Evolutionary conservation across 2,888 invertebrate genomes (phyloP).

Genomic region (Scelioninae gen. 1): DNA sequence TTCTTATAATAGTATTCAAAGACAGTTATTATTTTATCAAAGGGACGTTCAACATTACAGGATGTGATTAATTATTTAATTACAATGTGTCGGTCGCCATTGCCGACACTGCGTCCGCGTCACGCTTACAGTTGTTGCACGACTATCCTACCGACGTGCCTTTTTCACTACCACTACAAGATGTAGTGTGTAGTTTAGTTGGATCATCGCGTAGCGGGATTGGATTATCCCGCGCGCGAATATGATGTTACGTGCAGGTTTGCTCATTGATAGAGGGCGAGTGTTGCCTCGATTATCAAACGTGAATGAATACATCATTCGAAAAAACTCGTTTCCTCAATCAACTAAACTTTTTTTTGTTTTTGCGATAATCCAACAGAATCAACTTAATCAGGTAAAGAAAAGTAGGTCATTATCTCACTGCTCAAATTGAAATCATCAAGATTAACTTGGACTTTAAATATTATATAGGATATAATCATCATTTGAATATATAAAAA

Average conservation of each 20-base stretch:
- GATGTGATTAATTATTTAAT: constrained; percentile 70
- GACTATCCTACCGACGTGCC: constrained; percentile 35
- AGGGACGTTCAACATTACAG: constrained; percentile 40
- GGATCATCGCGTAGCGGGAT: constrained; percentile 47
- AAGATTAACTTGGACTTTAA: too few relatives aligned
- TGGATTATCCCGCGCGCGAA: constrained; percentile 40
- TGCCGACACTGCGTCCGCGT: constrained; percentile 17
- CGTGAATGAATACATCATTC: constrained; percentile 60
- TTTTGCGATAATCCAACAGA: too few relatives aligned
- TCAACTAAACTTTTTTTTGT: too few relatives aligned
- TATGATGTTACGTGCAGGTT: constrained; percentile 37
- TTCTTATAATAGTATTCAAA: constrained; percentile 37
- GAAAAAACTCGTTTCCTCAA: constrained; percentile 43
- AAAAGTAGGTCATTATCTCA: too few relatives aligned
- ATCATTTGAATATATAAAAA: too few relatives aligned
- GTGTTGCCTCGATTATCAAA: constrained; percentile 43
- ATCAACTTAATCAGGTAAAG: too few relatives aligned
- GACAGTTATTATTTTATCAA: constrained; percentile 66
- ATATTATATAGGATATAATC: too few relatives aligned
- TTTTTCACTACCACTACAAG: constrained; percentile 33
- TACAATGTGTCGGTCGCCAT: constrained; percentile 54
- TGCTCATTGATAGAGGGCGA: constrained; percentile 56
- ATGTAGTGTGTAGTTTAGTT: too few relatives aligned
- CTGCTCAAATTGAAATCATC: too few relatives aligned
- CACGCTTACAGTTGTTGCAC: constrained; percentile 29